Percentiles rank a stretch among this genome's conserved stretches.
These are phyloP conservation scores for Pachycephala philippinensis DNA, from an alignment of 2,113 vertebrate species.

Conservation along the genomic window DNA sequence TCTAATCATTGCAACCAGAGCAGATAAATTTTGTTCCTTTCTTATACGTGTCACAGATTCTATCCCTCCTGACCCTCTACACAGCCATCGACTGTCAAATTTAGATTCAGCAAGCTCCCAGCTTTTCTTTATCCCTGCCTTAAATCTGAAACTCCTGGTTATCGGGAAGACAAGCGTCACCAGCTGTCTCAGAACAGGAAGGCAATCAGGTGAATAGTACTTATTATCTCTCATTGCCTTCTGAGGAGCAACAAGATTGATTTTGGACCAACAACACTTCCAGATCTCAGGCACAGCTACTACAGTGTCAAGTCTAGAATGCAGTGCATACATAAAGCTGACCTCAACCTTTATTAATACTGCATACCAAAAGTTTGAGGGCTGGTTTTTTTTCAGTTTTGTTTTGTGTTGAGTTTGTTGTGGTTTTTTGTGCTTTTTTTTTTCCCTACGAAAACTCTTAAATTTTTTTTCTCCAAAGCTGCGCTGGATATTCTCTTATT, in stretches of 20 bases:
- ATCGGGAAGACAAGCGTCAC: constrained; percentile 80
- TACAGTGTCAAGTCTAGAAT: constrained; percentile 23
- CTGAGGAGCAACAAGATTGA: constrained; percentile 78
- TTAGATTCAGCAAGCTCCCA: constrained; percentile 76
- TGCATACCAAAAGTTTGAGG: not conserved
- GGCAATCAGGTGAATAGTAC: constrained; percentile 84
- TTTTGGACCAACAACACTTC: constrained; percentile 70
- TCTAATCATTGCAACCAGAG: constrained; percentile 77
- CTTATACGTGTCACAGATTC: constrained; percentile 75
- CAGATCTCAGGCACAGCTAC: constrained; percentile 63
- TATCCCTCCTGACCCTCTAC: constrained; percentile 79
- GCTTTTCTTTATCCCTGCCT: constrained; percentile 79
- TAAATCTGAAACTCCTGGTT: constrained; percentile 81
- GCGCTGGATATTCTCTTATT: not conserved
- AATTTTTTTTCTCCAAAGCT: not conserved
- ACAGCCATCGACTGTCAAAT: constrained; percentile 79
- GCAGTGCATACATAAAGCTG: constrained; percentile 18
- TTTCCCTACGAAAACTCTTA: not conserved
- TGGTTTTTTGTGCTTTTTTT: not conserved
- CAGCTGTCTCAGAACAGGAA: constrained; percentile 81
- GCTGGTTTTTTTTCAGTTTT: not conserved
- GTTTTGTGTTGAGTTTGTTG: no score
- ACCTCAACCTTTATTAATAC: not conserved
- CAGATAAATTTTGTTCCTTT: constrained; percentile 79
- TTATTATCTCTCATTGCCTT: constrained; percentile 83